Evolutionary conservation across 2,113 vertebrate genomes (phyloP), one percentile per base, ranked within the genome.

Genomic region (Agelaius tricolor): DNA sequence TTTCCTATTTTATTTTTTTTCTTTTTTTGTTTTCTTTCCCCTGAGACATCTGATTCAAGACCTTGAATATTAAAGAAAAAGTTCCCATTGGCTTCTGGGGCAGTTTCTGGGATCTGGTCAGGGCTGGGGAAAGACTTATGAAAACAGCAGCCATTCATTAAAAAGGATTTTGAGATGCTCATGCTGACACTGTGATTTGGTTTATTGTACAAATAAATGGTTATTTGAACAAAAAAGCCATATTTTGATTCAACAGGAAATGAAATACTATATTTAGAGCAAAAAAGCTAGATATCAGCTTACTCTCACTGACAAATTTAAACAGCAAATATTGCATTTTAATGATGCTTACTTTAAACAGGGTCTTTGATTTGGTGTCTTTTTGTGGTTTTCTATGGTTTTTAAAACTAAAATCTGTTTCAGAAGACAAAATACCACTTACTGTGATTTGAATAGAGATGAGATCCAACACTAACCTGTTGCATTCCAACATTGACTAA

Each of bases 381-480:
- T 89, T 68, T 58, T 80, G 23, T 86, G 33, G 91, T 93, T 95
- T 86, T n/a, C 26, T 88, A 7, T 26, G 39, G 15, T 57, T 85
- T 95, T 71, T 59, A 84, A 82, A 84, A 67, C 28, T 20, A 46
- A 87, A 94, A 73, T 58, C 28, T 43, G 5, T 24, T 78, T 71
- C 67, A 77, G 52, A 73, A 90, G 63, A 44, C 66, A 59, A 83
- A 89, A 88, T 59, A 77, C 51, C 51, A 28, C 55, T 94, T 51
- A 77, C 52, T 77, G 43, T 86, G 43, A 44, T 84, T 74, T 90
- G 51, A 93, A 52, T 51, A 74, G 35, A 75, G 23, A 62, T 52
- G 55, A 69, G 86, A 78, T 95, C 88, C 92, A 95, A 78, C 57
- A 90, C 65, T 78, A 93, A 90, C 44, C 20, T 91, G 10, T 49